A percentile compares a stretch with the other conserved stretches of the same genome.
These are phyloP conservation scores for Crepidodera aurea DNA, from an alignment of 2,888 invertebrate genomes.

Conservation along the genomic window DNA sequence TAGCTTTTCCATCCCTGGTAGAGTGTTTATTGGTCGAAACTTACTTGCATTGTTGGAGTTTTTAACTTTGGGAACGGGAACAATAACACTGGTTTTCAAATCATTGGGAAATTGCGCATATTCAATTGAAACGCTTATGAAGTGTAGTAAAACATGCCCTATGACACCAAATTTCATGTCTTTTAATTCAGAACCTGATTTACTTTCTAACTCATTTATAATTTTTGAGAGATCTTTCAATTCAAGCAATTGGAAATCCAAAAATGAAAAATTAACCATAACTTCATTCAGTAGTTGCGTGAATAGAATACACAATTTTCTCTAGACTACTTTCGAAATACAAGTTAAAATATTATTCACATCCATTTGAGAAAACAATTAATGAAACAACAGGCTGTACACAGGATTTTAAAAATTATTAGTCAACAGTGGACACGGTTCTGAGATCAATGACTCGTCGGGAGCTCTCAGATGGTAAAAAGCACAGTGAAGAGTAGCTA, in stretches of 20 bases:
- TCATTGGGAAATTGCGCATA: conserved; percentile 6
- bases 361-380: too few species aligned
- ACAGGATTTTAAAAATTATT: too few species aligned
- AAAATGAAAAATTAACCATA: neutral
- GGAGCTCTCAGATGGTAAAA: too few species aligned
- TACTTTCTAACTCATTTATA: conserved; percentile 9
- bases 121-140: neutral
- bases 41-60: neutral
- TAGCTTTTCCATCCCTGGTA: neutral
- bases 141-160: conserved; percentile 9
- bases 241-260: neutral
- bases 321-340: too few species aligned
- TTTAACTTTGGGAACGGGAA: neutral
- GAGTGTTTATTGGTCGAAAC: neutral
- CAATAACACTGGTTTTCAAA: conserved; percentile 1
- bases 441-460: too few species aligned
- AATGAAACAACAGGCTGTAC: too few species aligned
- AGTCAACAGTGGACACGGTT: too few species aligned
- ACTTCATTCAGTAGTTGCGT: neutral
- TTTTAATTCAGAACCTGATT: conserved; percentile 9
- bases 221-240: neutral
- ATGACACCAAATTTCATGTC: conserved; percentile 1
- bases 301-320: too few species aligned
- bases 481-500: too few species aligned
- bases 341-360: too few species aligned